A percentile compares a stretch with the other conserved stretches of the same genome.
phyloP scores from a whole-genome alignment of 2,797 vertebrate genomes.

The Discoglossus pictus region DNA sequence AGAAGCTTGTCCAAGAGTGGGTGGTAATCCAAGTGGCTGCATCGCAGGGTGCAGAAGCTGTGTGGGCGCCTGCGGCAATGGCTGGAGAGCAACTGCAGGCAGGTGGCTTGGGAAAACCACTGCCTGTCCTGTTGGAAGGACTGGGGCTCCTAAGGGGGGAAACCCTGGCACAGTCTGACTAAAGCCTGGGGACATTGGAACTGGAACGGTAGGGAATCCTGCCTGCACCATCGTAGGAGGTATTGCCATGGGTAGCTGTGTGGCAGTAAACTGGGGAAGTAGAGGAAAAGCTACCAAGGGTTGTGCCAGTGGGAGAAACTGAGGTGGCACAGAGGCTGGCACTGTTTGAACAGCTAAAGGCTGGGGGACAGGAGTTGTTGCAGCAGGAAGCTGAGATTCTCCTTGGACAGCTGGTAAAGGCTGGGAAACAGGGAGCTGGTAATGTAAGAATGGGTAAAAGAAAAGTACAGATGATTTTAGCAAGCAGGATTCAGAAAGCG shows the following conservation, averaged over 20 bases:
- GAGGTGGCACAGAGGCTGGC: constrained; percentile 69
- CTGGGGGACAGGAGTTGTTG: constrained; percentile 66
- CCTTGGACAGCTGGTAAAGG: constrained; percentile 73
- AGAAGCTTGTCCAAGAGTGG: constrained; percentile 81
- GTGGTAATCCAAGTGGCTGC: constrained; percentile 81
- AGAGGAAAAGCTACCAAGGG: constrained; percentile 62
- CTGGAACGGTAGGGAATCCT: constrained; percentile 73
- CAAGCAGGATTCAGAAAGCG: constrained; percentile 72
- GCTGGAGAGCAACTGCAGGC: constrained; percentile 69
- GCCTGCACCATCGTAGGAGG: constrained; percentile 65
- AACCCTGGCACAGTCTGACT: constrained; percentile 72
- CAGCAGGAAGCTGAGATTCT: constrained; percentile 72
- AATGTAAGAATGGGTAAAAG: constrained; percentile 65
- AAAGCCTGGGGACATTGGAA: constrained; percentile 66
- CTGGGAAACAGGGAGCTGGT: constrained; percentile 78
- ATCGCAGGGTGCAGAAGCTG: constrained; percentile 76
- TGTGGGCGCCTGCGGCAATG: constrained; percentile 64
- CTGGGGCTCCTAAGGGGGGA: constrained; percentile 64
- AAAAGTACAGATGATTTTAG: constrained; percentile 67
- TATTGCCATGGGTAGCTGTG: constrained; percentile 71
- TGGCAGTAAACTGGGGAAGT: constrained; percentile 68
- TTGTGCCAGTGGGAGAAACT: constrained; percentile 71
- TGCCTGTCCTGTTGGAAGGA: constrained; percentile 64
- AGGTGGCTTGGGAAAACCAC: constrained; percentile 66
- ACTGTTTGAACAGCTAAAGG: constrained; percentile 70